Conservation (phyloP, 2,797 vertebrate genomes). For the Sebastolobus altivelis region DNA sequence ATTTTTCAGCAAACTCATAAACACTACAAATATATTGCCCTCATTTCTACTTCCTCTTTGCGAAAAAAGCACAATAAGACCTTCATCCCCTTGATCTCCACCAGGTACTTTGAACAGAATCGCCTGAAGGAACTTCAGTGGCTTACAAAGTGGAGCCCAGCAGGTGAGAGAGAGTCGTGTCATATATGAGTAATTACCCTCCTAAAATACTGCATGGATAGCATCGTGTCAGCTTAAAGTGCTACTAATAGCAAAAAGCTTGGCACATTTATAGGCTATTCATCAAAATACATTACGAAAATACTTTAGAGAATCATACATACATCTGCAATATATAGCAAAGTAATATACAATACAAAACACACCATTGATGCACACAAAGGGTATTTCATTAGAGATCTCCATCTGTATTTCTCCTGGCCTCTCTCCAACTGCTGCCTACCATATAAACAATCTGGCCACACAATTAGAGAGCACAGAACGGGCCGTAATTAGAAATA, state of each 20-base stretch:
- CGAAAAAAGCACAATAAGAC: neutral
- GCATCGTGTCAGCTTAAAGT: neutral
- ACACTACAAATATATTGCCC: neutral
- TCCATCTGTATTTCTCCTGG: constrained; percentile 41
- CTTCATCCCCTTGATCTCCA: neutral
- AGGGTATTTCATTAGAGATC: neutral
- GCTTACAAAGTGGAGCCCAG: neutral
- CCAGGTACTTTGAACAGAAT: neutral
- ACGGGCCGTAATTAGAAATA: constrained; percentile 37
- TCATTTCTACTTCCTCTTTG: neutral
- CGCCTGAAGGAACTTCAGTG: neutral
- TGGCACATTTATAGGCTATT: constrained; percentile 2
- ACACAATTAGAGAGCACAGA: constrained; percentile 36
- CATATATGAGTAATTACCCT: constrained; percentile 23
- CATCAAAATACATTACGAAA: neutral
- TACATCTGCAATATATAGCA: neutral
- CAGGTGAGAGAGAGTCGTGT: constrained; percentile 20
- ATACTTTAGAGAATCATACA: neutral
- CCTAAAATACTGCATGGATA: neutral
- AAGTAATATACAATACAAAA: neutral
- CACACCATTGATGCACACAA: neutral
- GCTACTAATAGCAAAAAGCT: neutral
- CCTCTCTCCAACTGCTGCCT: constrained; percentile 8
- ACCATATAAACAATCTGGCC: constrained; percentile 30
- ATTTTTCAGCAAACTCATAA: too few relatives aligned